These are phyloP conservation scores for Boulengeromyrus knoepffleri DNA, from an alignment of 2,113 vertebrate species.

Conservation along the genomic window DNA sequence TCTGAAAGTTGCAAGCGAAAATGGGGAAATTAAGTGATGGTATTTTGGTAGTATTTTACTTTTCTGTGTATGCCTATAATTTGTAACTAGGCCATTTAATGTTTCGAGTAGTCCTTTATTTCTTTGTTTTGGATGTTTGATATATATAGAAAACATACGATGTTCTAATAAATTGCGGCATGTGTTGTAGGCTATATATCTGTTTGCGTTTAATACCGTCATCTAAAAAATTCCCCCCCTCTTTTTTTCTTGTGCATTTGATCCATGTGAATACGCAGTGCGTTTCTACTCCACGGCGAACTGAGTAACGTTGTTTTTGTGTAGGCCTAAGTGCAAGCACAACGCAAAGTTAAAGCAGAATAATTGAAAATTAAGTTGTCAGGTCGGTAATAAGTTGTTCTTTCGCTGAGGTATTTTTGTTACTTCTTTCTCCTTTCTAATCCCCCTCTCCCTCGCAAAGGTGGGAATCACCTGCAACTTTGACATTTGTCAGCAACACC, in stretches of 20 bases:
- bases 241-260: background rate
- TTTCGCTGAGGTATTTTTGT: background rate
- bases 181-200: background rate
- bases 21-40: background rate
- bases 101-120: background rate
- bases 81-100: background rate
- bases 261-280: background rate
- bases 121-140: background rate
- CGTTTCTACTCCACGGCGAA: background rate
- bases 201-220: background rate
- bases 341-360: background rate
- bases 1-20: background rate
- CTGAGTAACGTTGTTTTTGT: background rate
- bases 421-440: background rate
- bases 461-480: background rate
- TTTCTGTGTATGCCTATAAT: background rate
- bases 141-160: background rate
- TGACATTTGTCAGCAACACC: conserved; percentile 12
- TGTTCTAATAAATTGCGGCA: background rate
- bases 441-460: background rate
- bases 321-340: background rate
- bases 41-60: background rate
- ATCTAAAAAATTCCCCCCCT: background rate
- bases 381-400: background rate
- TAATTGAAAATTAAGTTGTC: background rate